phyloP scores from a whole-genome alignment of 2,888 invertebrate genomes.

The Blera fallax region DNA sequence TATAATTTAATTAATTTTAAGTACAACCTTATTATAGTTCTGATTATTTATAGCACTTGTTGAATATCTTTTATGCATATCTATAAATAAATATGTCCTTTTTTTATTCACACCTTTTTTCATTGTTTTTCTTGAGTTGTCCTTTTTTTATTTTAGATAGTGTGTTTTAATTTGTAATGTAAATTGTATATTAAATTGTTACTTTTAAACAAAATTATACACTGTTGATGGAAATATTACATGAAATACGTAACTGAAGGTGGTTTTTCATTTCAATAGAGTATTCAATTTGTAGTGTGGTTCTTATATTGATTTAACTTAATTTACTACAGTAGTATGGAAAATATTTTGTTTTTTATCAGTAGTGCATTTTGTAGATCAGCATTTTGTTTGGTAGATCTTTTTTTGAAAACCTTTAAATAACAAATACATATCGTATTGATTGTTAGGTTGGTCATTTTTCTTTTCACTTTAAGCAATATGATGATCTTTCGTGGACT shows the following conservation, averaged over 20 bases:
- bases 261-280: constrained; percentile 5
- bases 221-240: constrained; percentile 36
- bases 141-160: not conserved
- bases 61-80: constrained; percentile 71
- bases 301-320: not conserved
- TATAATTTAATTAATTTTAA: constrained; percentile 51
- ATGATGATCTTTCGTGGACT: too few relatives aligned
- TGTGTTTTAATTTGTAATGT: not conserved
- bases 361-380: not conserved
- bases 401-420: too few relatives aligned
- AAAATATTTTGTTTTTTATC: not conserved
- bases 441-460: too few relatives aligned
- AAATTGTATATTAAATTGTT: constrained; percentile 39
- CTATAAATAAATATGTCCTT: constrained; percentile 51
- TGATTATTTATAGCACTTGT: constrained; percentile 63
- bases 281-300: not conserved
- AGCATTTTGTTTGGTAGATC: not conserved
- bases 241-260: constrained; percentile 17
- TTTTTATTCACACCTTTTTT: constrained; percentile 30
- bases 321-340: not conserved
- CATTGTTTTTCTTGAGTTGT: not conserved
- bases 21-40: constrained; percentile 32
- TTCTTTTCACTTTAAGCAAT: too few relatives aligned
- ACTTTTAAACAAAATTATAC: constrained; percentile 23
- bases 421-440: too few relatives aligned